Evolutionary conservation across 2,888 invertebrate genomes (phyloP), one percentile per base, ranked within the genome.

Genomic region (Dorcus hopei): DNA sequence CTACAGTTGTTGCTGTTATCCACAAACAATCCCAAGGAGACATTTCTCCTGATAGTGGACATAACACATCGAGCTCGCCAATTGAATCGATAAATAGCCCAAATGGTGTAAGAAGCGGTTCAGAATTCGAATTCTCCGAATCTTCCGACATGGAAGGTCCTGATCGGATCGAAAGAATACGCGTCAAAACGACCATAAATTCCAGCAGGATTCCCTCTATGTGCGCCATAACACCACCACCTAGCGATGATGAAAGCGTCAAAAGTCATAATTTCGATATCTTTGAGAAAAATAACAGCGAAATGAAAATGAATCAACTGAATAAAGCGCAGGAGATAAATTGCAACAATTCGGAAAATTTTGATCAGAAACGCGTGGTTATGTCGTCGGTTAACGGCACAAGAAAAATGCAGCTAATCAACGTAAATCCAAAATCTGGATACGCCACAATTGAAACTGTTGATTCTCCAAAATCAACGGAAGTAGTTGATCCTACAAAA

Each of bases 201-300:
- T 90, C 91, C 52, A 91, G 91, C 67, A 84, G 94, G 67, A 95
- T 95, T 72, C 95, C 95, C 1, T 93, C 94, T 4, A 91, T 95
- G 89, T 95, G 94, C 77, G 92, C 93, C 2, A 93, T 94, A 51
- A 94, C 94, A 11, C 93, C 94, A 3, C 88, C 89, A 0, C 89
- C 90, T 61, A 93, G 93, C 63, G 94, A 94, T 68, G 94, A 94
- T 70, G 94, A 94, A 75, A 87, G 87, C 65, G 82, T 85, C 59
- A 76, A 69, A 70, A 81, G 74, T 61, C 62, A 64, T 49, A 61
- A 61, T 41, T 62, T 59, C 39, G 70, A 70, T 26, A 52, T 43
- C 6, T 53, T 71, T 57, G 60, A 72, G 64, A 54, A 58, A 33
- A 64, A 57, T 38, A 33, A 39, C 42, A 61, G 57, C 48, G 9